phyloP scores from a whole-genome alignment of 2,888 invertebrate species.

The Watsonalla cultraria region DNA sequence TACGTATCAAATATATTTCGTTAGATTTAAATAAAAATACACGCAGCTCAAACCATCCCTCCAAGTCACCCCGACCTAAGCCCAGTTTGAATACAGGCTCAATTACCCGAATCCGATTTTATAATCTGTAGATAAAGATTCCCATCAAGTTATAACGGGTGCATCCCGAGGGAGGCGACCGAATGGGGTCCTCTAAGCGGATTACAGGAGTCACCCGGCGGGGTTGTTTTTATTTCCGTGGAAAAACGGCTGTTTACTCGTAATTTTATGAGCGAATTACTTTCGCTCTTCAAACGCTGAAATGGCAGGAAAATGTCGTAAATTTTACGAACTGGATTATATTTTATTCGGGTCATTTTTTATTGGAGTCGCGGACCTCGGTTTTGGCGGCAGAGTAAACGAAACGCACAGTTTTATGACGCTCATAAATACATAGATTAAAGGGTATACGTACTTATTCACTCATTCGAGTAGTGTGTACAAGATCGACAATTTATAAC shows the following conservation, averaged over 20 bases:
- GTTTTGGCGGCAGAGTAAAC: constrained; percentile 15
- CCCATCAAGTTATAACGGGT: constrained; percentile 71
- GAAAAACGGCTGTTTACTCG: constrained; percentile 76
- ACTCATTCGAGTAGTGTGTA: neutral
- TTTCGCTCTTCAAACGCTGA: constrained; percentile 71
- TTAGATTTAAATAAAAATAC: neutral
- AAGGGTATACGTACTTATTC: neutral
- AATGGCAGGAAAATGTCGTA: constrained; percentile 64
- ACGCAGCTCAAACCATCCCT: neutral
- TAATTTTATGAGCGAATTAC: constrained; percentile 75
- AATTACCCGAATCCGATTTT: constrained; percentile 74
- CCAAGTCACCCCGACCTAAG: constrained; percentile 3
- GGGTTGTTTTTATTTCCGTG: constrained; percentile 67
- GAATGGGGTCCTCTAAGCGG: constrained; percentile 67
- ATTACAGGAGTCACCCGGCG: constrained; percentile 69
- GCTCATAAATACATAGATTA: neutral
- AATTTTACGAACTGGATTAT: constrained; percentile 65
- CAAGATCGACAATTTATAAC: neutral
- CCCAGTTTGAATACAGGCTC: constrained; percentile 53
- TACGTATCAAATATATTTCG: too few species aligned
- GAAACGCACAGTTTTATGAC: neutral
- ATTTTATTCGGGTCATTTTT: constrained; percentile 64
- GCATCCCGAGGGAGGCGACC: constrained; percentile 52
- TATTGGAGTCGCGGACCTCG: constrained; percentile 36
- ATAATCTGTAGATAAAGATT: constrained; percentile 73